Evolutionary conservation across 2,888 invertebrate genomes (phyloP).

Genomic region (Drosophila bunnanda): DNA sequence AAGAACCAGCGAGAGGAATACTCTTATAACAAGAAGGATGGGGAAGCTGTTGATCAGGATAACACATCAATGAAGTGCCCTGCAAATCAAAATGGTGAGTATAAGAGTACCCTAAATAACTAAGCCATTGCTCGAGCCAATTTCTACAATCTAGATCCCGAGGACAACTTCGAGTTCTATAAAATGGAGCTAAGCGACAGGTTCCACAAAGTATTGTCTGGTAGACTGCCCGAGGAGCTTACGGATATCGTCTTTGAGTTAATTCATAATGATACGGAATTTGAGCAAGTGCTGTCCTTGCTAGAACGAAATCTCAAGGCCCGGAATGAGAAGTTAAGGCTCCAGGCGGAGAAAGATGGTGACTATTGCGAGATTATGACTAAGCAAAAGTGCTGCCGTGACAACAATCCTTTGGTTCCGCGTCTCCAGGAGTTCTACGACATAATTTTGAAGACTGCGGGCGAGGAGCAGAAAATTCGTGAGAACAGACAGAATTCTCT

Average conservation of each 20-base stretch:
- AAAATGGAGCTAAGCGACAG: constrained; percentile 27
- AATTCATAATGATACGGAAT: constrained; percentile 69
- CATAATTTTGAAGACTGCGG: constrained; percentile 67
- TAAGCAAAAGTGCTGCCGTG: constrained; percentile 72
- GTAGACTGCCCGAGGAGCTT: constrained; percentile 73
- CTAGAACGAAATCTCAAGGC: constrained; percentile 70
- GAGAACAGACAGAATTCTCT: constrained; percentile 63
- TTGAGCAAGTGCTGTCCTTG: constrained; percentile 70
- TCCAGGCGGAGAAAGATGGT: constrained; percentile 68
- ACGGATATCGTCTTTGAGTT: constrained; percentile 73
- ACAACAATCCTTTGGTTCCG: constrained; percentile 77
- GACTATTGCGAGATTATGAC: constrained; percentile 80
- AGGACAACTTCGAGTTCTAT: background rate
- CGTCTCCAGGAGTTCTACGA: constrained; percentile 81
- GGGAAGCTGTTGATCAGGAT: background rate
- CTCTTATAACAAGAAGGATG: background rate
- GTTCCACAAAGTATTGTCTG: constrained; percentile 70
- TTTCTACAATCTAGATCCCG: background rate
- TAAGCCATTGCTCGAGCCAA: fast-evolving
- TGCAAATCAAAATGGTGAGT: constrained; percentile 48
- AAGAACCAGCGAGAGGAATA: background rate
- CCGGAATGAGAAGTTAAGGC: constrained; percentile 66
- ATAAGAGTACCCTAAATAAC: fast-evolving
- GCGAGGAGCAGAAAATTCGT: constrained; percentile 66
- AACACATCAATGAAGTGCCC: constrained; percentile 35